Conservation (phyloP, 1,140 invertebrate genomes). For the Drosophila mojavensis region DNA sequence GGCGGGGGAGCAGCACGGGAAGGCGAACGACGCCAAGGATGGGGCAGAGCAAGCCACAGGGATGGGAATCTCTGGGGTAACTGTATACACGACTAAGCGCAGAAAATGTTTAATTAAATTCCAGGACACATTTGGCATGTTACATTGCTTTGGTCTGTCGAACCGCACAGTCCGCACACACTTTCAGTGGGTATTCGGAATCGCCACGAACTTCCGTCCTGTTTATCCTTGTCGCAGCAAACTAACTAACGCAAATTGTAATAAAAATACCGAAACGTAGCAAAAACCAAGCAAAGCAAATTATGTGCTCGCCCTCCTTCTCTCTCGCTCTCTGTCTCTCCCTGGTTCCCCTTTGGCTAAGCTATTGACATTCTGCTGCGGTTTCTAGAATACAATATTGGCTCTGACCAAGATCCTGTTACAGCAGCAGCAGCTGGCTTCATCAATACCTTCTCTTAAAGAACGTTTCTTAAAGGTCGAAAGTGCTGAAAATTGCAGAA, state of each 20-base stretch:
- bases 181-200: constrained; percentile 3
- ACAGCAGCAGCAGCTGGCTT: background rate
- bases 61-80: constrained; percentile 9
- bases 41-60: background rate
- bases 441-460: constrained; percentile 10
- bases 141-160: constrained; percentile 65
- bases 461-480: too few species aligned
- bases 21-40: background rate
- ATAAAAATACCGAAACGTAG: constrained; percentile 78
- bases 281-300: constrained; percentile 80
- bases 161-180: constrained; percentile 54
- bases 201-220: constrained; percentile 1
- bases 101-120: constrained; percentile 82
- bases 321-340: background rate
- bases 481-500: too few species aligned
- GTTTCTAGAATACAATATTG: constrained; percentile 25
- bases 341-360: constrained; percentile 32
- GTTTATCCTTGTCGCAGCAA: constrained; percentile 33
- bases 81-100: constrained; percentile 77
- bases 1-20: background rate
- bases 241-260: constrained; percentile 76
- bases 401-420: background rate
- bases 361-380: constrained; percentile 66
- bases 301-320: constrained; percentile 69
- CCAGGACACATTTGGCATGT: constrained; percentile 81